Evolutionary conservation across 2,113 vertebrate genomes (phyloP).

Genomic region (Phrynocephalus versicolor): DNA sequence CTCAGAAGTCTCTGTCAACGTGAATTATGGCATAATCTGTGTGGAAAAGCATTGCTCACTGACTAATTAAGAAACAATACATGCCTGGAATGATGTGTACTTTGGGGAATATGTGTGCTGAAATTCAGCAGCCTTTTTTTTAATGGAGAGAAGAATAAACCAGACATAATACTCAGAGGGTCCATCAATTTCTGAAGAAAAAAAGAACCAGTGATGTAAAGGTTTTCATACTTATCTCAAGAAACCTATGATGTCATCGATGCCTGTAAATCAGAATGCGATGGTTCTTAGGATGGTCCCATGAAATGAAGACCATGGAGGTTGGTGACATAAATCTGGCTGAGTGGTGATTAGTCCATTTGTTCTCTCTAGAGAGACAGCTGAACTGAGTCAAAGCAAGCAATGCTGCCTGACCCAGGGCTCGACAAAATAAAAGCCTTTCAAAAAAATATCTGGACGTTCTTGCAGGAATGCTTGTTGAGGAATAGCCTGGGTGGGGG

Average conservation of each 20-base stretch:
- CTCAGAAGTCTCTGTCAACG: slow-evolving; percentile 32
- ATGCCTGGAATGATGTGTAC: slow-evolving; percentile 48
- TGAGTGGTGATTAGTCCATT: neutral
- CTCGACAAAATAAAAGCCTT: neutral
- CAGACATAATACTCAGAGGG: slow-evolving; percentile 3
- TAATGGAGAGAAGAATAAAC: slow-evolving; percentile 32
- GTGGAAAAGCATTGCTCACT: slow-evolving; percentile 26
- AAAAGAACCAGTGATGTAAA: neutral
- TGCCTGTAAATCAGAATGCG: neutral
- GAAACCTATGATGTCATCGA: neutral
- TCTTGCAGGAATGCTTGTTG: neutral
- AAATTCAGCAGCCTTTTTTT: slow-evolving; percentile 25
- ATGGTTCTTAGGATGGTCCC: neutral
- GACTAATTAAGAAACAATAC: slow-evolving; percentile 58
- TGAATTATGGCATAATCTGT: slow-evolving; percentile 44
- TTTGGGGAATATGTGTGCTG: slow-evolving; percentile 15
- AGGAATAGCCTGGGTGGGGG: neutral
- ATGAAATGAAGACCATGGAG: neutral
- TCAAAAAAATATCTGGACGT: neutral
- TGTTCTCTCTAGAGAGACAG: neutral
- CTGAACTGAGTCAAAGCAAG: neutral
- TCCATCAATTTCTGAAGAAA: slow-evolving; percentile 1
- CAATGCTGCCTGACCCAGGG: neutral
- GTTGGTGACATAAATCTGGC: neutral
- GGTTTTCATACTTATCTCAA: slow-evolving; percentile 5